Conservation (phyloP, 2,888 invertebrate species). For the Autographa gamma region DNA sequence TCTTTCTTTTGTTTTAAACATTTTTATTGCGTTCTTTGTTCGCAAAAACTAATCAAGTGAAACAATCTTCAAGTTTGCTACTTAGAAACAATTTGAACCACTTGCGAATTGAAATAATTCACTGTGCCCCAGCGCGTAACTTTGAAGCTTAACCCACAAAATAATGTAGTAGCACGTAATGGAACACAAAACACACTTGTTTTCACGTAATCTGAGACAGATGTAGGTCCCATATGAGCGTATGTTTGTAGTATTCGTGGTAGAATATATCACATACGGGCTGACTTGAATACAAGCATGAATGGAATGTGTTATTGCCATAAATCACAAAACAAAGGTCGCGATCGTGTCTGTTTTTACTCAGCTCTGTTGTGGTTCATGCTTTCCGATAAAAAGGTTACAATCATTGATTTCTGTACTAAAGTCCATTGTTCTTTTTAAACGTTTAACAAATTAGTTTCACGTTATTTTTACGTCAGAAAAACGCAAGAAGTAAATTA, state of each 20-base stretch:
- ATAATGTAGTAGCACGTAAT: constrained; percentile 60
- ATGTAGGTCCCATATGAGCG: constrained; percentile 6
- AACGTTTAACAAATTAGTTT: too few species aligned
- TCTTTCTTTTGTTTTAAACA: constrained; percentile 25
- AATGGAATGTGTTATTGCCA: constrained; percentile 4
- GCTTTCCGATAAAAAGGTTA: not conserved
- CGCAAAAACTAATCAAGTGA: constrained; percentile 72
- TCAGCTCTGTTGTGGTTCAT: not conserved
- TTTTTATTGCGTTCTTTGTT: constrained; percentile 49
- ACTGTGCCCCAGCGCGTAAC: constrained; percentile 72
- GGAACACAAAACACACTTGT: constrained; percentile 64
- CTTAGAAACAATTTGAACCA: constrained; percentile 77
- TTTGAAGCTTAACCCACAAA: constrained; percentile 73
- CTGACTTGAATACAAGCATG: not conserved
- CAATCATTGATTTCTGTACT: not conserved
- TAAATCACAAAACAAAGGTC: constrained; percentile 9
- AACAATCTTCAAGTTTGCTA: constrained; percentile 77
- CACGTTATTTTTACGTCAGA: too few species aligned
- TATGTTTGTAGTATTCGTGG: not conserved
- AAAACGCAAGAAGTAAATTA: not conserved
- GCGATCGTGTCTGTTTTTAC: not conserved
- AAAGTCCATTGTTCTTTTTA: not conserved
- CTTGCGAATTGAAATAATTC: constrained; percentile 83
- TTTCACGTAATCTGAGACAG: constrained; percentile 50
- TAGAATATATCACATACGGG: not conserved